A percentile compares a stretch with the other conserved stretches of the same genome.
Evolutionary conservation across 2,888 invertebrate species (phyloP).

Genomic region (Unio pictorum): DNA sequence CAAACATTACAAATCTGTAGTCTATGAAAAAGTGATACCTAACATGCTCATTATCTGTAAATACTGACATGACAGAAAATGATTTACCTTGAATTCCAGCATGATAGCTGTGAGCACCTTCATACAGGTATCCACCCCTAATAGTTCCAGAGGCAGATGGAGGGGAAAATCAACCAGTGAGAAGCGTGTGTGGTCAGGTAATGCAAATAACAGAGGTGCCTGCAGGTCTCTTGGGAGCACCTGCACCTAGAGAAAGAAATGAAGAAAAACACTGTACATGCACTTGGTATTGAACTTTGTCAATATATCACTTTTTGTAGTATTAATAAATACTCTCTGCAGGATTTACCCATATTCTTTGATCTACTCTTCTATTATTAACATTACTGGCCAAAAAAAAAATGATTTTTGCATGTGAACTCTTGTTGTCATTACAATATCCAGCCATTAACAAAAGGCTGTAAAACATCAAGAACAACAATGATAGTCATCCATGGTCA

Average conservation of each 20-base stretch:
- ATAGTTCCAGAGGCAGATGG: constrained; percentile 95
- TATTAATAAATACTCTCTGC: not conserved
- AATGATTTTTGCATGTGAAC: too few species aligned
- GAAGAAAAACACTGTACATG: not conserved
- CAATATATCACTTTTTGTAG: not conserved
- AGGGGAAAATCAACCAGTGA: constrained; percentile 97
- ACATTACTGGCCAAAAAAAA: too few species aligned
- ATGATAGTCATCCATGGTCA: too few species aligned
- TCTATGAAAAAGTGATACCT: too few species aligned
- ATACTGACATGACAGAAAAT: too few species aligned
- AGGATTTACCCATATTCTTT: too few species aligned
- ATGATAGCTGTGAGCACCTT: constrained; percentile 96
- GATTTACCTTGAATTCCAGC: constrained; percentile 90
- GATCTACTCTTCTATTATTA: too few species aligned
- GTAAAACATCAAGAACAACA: too few species aligned
- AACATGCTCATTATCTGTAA: too few species aligned
- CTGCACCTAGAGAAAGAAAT: constrained; percentile 76
- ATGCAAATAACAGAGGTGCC: constrained; percentile 84
- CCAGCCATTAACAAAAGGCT: too few species aligned
- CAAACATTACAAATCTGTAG: too few species aligned
- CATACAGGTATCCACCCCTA: constrained; percentile 97
- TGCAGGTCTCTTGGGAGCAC: constrained; percentile 87
- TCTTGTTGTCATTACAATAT: too few species aligned
- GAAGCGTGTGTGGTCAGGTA: constrained; percentile 93
- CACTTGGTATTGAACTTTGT: not conserved